Base-by-base conservation (phyloP, 2,113 vertebrate genomes). In the Chinchilla lanigera region DNA sequence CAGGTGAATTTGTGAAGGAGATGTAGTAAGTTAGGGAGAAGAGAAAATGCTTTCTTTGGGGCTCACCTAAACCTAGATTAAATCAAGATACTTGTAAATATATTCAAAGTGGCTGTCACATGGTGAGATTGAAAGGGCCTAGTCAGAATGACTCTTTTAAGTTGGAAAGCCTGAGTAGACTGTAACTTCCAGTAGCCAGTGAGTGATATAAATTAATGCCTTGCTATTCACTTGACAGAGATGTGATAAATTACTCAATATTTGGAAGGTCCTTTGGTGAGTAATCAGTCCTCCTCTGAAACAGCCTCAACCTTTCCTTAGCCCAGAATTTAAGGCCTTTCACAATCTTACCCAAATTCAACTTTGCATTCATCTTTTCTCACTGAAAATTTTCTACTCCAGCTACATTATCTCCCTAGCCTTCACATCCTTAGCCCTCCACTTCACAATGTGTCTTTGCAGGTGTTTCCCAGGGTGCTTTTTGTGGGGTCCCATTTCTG, bases 1-100 rank as follows among this genome's bases (percentile, higher is more conserved):
- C 80, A 87, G 60, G 61, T 83, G 86, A 87, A 94, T 26, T 4
- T 97, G 94, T 95, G 84, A 81, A 90, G 67, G 90, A 94, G 65
- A 90, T 73, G 22, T 82, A 77, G 95, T 88, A 19, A 90, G 38
- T 87, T 82, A 60, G 33, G 10, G 91, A 86, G 41, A 58, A 87
- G 89, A 20, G 1, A 83, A 88, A 97, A 78, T 41, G 80, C n/a
- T 84, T 95, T 93, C 17, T 81, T 82, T 96, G 84, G 96, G 73
- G 41, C 44, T 20, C 41, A 61, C 38, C 90, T 93, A 85, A 65
- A 89, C 81, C 47, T 88, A 90, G 52, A 92, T 94, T 89, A 95
- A 88, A 82, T 82, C 75, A 94, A 89, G 52, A 86, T 86, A 44
- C 16, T 12, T 83, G 1, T 75, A 58, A 86, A 94, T 94, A 67